A percentile compares a stretch with the other conserved stretches of the same genome.
These are phyloP conservation scores for Enteromius fasciolatus DNA, from an alignment of 2,797 vertebrate genomes.

Conservation along the genomic window DNA sequence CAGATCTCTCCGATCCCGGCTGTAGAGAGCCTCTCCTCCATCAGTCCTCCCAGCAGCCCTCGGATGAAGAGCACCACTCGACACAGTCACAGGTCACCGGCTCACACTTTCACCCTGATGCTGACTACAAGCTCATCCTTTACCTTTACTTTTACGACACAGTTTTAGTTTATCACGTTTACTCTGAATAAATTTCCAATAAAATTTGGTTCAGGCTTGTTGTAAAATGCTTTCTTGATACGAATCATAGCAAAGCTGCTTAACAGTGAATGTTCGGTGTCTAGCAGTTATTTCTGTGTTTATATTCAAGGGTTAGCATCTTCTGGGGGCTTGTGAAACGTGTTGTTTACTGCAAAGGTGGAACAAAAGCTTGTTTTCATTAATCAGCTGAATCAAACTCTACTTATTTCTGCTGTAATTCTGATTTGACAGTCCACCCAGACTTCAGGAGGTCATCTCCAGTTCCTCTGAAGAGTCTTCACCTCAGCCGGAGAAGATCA, in stretches of 20 bases:
- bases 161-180: no score
- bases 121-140: no score
- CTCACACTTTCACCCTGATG: neutral
- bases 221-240: no score
- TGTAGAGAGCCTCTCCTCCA: conserved; percentile 44
- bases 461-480: conserved; percentile 72
- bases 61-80: conserved; percentile 74
- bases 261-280: no score
- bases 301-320: no score
- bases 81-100: conserved; percentile 69
- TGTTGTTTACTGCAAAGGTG: no score
- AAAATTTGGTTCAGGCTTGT: no score
- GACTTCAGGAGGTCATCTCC: conserved; percentile 62
- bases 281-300: no score
- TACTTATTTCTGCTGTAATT: neutral
- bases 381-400: neutral
- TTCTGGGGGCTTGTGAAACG: no score
- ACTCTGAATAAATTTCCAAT: no score
- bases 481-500: conserved; percentile 77
- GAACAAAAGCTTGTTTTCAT: no score
- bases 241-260: no score
- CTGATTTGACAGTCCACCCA: conserved; percentile 62
- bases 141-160: neutral
- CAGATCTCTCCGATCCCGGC: conserved; percentile 58
- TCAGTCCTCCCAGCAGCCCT: conserved; percentile 72